These are phyloP conservation scores for Eurypyga helias DNA, from an alignment of 2,113 vertebrate species.

Conservation along the genomic window DNA sequence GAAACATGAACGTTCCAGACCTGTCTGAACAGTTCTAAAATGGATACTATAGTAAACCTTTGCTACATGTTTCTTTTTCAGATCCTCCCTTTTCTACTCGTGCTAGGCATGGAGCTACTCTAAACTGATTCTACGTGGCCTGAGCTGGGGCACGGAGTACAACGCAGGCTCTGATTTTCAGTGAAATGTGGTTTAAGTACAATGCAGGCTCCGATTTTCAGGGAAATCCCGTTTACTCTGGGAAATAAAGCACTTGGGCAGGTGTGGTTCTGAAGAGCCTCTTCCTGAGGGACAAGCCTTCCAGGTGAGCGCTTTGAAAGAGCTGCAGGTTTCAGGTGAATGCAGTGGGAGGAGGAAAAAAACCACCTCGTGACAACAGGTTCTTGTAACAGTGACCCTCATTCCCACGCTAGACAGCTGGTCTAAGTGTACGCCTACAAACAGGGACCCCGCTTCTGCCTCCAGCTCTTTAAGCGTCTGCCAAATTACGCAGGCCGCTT, in stretches of 20 bases:
- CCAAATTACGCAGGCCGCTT: neutral
- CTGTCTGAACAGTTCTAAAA: neutral
- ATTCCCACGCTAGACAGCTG: neutral
- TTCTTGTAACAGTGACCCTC: neutral
- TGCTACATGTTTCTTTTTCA: neutral
- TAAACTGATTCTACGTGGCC: neutral
- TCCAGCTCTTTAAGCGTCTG: neutral
- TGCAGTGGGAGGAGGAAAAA: neutral
- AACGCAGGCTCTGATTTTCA: neutral
- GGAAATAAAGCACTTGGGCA: neutral
- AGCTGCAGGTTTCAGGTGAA: neutral
- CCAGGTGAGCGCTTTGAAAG: neutral
- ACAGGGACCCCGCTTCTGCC: neutral
- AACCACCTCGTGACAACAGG: neutral
- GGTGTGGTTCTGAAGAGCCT: fast-evolving
- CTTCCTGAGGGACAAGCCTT: neutral
- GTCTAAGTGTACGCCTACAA: neutral
- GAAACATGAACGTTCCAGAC: neutral
- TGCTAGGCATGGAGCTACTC: neutral
- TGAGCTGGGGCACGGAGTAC: neutral
- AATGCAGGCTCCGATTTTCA: neutral
- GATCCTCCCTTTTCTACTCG: neutral
- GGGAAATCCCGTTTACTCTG: neutral
- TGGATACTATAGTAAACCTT: neutral
- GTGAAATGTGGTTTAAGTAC: neutral